phyloP scores from a whole-genome alignment of 2,888 invertebrate genomes.

The Lycia hirtaria region DNA sequence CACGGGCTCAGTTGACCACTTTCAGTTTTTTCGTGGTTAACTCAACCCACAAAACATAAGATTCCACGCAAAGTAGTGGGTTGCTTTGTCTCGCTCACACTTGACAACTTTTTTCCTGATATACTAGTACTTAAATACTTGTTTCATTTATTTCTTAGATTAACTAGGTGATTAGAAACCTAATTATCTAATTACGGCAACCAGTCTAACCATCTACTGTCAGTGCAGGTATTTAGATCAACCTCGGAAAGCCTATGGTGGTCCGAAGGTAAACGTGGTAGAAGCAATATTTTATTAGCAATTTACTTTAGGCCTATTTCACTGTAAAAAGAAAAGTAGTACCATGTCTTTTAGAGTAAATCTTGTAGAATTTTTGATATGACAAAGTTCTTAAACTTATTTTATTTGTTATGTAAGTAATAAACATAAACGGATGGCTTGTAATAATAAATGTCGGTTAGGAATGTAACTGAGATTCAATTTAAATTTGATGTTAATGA shows the following conservation, averaged over 20 bases:
- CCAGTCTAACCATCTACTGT: constrained; percentile 32
- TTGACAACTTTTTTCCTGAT: too few relatives aligned
- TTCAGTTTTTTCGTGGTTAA: too few relatives aligned
- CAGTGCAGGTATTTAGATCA: constrained; percentile 43
- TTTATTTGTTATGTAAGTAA: not conserved
- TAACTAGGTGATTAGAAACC: constrained; percentile 16
- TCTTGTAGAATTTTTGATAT: not conserved
- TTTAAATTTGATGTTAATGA: constrained; percentile 3
- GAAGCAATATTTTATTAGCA: not conserved
- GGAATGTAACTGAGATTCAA: constrained; percentile 3
- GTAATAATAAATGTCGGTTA: constrained; percentile 1
- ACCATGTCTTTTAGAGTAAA: not conserved
- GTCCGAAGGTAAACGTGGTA: constrained; percentile 33
- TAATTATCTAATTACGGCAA: constrained; percentile 31
- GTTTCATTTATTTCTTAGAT: not conserved
- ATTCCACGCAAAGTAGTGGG: too few relatives aligned
- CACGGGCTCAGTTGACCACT: too few relatives aligned
- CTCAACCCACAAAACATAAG: too few relatives aligned
- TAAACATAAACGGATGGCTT: constrained; percentile 4
- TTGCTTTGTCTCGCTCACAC: too few relatives aligned
- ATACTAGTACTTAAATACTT: too few relatives aligned
- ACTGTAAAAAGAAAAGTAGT: not conserved
- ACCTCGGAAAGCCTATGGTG: constrained; percentile 34
- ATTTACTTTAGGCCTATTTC: not conserved
- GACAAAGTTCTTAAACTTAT: not conserved